Percentiles rank a stretch among this genome's conserved stretches.
Conservation (phyloP, 2,797 vertebrate genomes). For the Neostethus bicornis region DNA sequence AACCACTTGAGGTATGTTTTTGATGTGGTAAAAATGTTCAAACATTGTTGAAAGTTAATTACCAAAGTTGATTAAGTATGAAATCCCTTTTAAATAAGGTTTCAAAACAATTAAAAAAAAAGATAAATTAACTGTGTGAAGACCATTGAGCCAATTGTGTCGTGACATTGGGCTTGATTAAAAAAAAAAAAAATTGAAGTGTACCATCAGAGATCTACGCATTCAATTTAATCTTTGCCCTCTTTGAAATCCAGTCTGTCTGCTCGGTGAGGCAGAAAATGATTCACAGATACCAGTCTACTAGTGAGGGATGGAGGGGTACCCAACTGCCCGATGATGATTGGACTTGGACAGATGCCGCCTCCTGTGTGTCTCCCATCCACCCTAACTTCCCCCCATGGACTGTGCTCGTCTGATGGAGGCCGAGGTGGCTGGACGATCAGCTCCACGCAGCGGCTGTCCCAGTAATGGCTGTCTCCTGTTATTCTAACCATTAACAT, state of each 20-base stretch:
- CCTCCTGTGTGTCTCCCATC: slow-evolving; percentile 48
- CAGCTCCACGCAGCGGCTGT: slow-evolving; percentile 45
- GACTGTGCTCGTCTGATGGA: slow-evolving; percentile 25
- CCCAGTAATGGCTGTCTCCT: slow-evolving; percentile 70
- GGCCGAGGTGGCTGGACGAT: slow-evolving; percentile 40
- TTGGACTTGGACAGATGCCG: slow-evolving; percentile 64
- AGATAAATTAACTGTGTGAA: too few species aligned
- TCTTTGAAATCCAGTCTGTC: slow-evolving; percentile 24
- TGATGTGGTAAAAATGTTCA: too few species aligned
- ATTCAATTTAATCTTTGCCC: slow-evolving; percentile 22
- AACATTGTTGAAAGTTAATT: too few species aligned
- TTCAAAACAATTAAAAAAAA: too few species aligned
- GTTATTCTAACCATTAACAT: slow-evolving; percentile 83
- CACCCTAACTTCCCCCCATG: slow-evolving; percentile 61
- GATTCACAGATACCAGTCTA: slow-evolving; percentile 46
- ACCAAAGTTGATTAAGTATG: too few species aligned
- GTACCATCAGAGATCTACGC: slow-evolving; percentile 10
- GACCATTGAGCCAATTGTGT: too few species aligned
- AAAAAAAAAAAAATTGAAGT: too few species aligned
- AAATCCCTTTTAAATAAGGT: too few species aligned
- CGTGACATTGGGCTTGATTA: too few species aligned
- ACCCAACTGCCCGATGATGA: slow-evolving; percentile 22
- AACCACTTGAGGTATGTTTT: too few species aligned
- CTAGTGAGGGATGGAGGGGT: slow-evolving; percentile 12
- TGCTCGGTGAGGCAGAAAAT: slow-evolving; percentile 49